These are phyloP conservation scores for Gymnosoma rotundatum DNA, from an alignment of 2,888 invertebrate species.

Conservation along the genomic window DNA sequence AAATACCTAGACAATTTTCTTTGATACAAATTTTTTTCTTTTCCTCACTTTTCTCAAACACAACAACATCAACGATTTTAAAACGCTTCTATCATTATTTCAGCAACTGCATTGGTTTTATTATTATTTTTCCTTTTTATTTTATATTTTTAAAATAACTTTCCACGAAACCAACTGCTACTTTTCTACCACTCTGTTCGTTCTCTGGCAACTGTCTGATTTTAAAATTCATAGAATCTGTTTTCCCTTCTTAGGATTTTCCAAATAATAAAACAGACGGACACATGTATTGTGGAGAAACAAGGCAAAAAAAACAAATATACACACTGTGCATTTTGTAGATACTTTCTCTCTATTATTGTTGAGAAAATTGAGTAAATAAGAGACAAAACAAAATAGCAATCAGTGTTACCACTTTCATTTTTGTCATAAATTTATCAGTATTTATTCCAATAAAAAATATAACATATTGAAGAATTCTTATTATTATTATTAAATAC, in stretches of 20 bases:
- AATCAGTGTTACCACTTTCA: too few species aligned
- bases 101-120: constrained; percentile 22
- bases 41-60: constrained; percentile 1
- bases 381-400: background rate
- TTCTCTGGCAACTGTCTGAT: constrained; percentile 66
- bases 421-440: too few species aligned
- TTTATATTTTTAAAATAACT: constrained; percentile 1
- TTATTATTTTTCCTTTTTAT: background rate
- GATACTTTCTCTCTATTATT: constrained; percentile 19
- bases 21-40: background rate
- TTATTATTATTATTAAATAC: too few species aligned
- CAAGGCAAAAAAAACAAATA: constrained; percentile 28
- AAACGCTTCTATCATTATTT: constrained; percentile 29
- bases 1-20: constrained; percentile 6
- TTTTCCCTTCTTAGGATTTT: constrained; percentile 60
- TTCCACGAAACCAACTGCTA: constrained; percentile 13
- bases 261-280: constrained; percentile 37
- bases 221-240: constrained; percentile 55
- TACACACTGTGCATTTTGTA: constrained; percentile 16
- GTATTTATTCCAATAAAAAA: too few species aligned
- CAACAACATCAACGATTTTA: constrained; percentile 34
- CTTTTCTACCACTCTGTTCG: constrained; percentile 56
- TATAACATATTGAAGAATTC: too few species aligned
- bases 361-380: constrained; percentile 34
- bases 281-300: background rate